A percentile compares a stretch with the other conserved stretches of the same genome.
These are phyloP conservation scores for Seira sanloemensis DNA, from an alignment of 2,888 invertebrate species.

Conservation along the genomic window DNA sequence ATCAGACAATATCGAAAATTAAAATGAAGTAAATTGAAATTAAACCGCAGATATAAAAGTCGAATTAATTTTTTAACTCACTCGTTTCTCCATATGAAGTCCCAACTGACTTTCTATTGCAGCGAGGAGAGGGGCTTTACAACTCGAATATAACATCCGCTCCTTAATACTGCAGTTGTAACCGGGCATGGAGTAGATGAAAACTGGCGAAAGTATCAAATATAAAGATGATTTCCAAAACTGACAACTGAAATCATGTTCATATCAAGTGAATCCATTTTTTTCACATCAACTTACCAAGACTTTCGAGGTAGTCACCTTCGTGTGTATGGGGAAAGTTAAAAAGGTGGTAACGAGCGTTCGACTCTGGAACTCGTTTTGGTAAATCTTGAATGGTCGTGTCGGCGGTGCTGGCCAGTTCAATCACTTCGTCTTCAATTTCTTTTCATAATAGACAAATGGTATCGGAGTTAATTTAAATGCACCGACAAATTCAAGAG, in stretches of 20 bases:
- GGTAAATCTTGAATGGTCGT: constrained; percentile 84
- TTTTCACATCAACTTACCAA: constrained; percentile 79
- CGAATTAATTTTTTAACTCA: constrained; percentile 75
- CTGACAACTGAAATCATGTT: too few relatives aligned
- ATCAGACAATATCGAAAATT: constrained; percentile 69
- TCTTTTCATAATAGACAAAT: too few relatives aligned
- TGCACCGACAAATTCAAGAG: too few relatives aligned
- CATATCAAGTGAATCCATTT: too few relatives aligned
- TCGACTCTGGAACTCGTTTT: constrained; percentile 87
- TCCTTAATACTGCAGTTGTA: constrained; percentile 97
- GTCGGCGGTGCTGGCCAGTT: constrained; percentile 85
- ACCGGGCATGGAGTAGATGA: constrained; percentile 99
- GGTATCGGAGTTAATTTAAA: too few relatives aligned
- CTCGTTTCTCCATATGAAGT: constrained; percentile 90
- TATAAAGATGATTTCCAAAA: constrained; percentile 30
- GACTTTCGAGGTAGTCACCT: constrained; percentile 90
- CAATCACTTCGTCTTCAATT: constrained; percentile 90
- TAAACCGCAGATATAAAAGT: neutral
- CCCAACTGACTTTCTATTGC: constrained; percentile 85
- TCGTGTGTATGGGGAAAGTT: constrained; percentile 95
- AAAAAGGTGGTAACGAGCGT: constrained; percentile 93
- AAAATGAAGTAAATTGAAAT: too few relatives aligned
- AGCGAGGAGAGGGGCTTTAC: constrained; percentile 93
- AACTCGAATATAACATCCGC: constrained; percentile 98
- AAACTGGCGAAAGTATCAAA: constrained; percentile 81